Percentiles rank a stretch among this genome's conserved stretches.
These are phyloP conservation scores for Schizotus pectinicornis DNA, from an alignment of 2,888 invertebrate genomes.

Conservation along the genomic window DNA sequence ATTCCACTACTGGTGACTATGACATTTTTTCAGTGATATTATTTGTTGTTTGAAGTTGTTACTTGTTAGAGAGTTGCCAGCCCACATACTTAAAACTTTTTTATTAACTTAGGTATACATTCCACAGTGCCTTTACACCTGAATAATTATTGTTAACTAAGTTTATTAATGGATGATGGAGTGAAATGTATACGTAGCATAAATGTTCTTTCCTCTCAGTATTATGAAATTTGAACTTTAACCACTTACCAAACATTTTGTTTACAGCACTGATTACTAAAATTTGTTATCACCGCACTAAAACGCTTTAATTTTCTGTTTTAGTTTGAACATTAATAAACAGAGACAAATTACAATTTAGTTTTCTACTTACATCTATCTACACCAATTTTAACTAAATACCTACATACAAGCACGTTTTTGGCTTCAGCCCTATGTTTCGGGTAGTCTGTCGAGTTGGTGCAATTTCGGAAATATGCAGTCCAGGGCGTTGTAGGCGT, in stretches of 20 bases:
- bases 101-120: constrained; percentile 19
- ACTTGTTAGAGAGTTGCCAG: no score
- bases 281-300: no score
- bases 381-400: constrained; percentile 5
- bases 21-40: constrained; percentile 14
- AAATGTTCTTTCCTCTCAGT: background rate
- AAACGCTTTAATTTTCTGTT: no score
- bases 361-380: no score
- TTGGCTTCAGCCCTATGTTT: background rate
- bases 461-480: constrained; percentile 32
- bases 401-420: constrained; percentile 5
- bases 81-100: background rate
- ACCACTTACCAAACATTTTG: background rate
- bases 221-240: constrained; percentile 22
- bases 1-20: no score
- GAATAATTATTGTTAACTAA: background rate
- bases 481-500: constrained; percentile 35
- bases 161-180: background rate
- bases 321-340: no score
- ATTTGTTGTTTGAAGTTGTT: background rate
- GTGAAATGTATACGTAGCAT: constrained; percentile 24
- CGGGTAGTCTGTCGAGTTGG: background rate
- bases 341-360: no score
- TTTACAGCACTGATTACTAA: no score
- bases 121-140: constrained; percentile 22